Conservation (phyloP, 2,797 vertebrate species). For the Morelia viridis region DNA sequence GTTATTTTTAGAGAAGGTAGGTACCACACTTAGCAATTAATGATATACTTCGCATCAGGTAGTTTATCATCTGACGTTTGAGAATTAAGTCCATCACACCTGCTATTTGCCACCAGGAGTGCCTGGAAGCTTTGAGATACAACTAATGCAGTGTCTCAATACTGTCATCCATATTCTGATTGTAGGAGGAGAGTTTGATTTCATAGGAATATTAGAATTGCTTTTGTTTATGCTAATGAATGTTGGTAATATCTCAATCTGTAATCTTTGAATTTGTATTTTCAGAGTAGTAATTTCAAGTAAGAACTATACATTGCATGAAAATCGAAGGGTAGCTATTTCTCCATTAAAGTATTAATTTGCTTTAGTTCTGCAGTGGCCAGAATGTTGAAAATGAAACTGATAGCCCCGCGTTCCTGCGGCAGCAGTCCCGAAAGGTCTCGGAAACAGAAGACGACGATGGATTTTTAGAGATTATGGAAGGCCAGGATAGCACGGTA, state of each 20-base stretch:
- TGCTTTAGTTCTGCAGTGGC: constrained; percentile 57
- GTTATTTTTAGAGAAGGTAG: background rate
- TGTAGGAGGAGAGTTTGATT: background rate
- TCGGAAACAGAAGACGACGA: constrained; percentile 82
- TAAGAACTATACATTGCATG: background rate
- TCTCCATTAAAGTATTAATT: constrained; percentile 10
- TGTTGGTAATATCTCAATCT: no score
- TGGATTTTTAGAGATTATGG: constrained; percentile 87
- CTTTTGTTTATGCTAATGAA: background rate
- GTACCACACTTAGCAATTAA: background rate
- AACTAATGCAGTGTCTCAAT: no score
- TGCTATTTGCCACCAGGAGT: background rate
- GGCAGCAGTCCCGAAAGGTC: constrained; percentile 72
- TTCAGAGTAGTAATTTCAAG: background rate
- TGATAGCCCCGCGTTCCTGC: constrained; percentile 72
- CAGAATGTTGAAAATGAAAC: constrained; percentile 37
- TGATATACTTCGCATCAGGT: background rate
- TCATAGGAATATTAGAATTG: background rate
- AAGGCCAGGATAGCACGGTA: constrained; percentile 81
- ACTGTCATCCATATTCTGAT: background rate
- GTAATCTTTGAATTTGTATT: background rate
- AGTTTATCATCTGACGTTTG: background rate
- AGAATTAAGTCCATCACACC: background rate
- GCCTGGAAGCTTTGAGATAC: background rate
- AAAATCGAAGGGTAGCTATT: background rate